These are phyloP conservation scores for Luffia ferchaultella DNA, from an alignment of 2,888 invertebrate genomes.

Conservation along the genomic window DNA sequence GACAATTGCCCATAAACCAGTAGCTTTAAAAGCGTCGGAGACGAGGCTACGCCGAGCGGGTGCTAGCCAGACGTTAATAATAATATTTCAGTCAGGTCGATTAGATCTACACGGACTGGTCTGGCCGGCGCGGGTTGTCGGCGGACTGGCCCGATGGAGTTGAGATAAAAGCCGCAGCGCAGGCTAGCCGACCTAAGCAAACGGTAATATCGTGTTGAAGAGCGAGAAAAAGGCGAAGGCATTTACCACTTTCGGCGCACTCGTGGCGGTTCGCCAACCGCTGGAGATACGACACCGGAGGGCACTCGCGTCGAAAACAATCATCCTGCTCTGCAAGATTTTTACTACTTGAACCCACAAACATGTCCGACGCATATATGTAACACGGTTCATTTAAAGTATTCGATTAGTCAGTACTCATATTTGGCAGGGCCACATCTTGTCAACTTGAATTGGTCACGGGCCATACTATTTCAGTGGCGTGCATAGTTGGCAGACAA, in stretches of 20 bases:
- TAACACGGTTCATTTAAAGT: no score
- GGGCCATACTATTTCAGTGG: no score
- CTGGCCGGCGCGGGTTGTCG: neutral
- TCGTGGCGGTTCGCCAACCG: slow-evolving; percentile 46
- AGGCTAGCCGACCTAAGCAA: slow-evolving; percentile 29
- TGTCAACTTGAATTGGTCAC: no score
- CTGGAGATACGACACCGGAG: slow-evolving; percentile 58
- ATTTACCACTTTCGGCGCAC: slow-evolving; percentile 31
- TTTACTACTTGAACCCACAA: no score
- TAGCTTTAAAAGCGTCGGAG: no score
- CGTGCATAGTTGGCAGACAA: no score
- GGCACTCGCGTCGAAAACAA: slow-evolving; percentile 39
- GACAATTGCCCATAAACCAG: no score
- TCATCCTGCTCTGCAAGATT: slow-evolving; percentile 27
- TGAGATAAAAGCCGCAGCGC: slow-evolving; percentile 7
- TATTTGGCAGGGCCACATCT: no score
- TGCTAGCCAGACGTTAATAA: slow-evolving; percentile 10
- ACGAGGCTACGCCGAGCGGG: no score
- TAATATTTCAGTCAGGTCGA: slow-evolving; percentile 16
- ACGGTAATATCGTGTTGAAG: slow-evolving; percentile 43
- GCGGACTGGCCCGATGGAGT: neutral
- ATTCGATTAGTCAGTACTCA: no score
- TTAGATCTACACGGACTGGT: slow-evolving; percentile 3
- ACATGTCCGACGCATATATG: no score
- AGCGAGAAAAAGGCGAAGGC: slow-evolving; percentile 29